A percentile compares a stretch with the other conserved stretches of the same genome.
These are phyloP conservation scores for Australoheros scitulus DNA, from an alignment of 2,113 vertebrate species.

Conservation along the genomic window DNA sequence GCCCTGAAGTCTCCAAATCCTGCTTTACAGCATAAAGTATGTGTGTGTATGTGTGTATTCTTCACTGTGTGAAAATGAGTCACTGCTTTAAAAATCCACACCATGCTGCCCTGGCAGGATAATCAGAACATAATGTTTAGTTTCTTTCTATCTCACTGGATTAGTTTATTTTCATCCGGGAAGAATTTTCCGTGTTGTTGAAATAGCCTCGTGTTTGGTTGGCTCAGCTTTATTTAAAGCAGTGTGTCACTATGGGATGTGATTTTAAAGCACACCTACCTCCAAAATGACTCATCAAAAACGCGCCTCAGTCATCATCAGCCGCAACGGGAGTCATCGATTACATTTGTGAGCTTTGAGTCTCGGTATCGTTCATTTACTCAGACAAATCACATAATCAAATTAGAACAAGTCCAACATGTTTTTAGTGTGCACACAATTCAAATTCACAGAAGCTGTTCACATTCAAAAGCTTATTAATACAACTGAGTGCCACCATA, in stretches of 20 bases:
- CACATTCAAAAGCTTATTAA: not conserved
- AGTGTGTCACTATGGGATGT: slow-evolving; percentile 8
- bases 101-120: slow-evolving; percentile 60
- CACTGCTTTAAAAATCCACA: slow-evolving; percentile 72
- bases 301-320: slow-evolving; percentile 6
- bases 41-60: slow-evolving; percentile 29
- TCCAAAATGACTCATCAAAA: slow-evolving; percentile 50
- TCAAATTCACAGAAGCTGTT: not conserved
- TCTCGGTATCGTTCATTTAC: slow-evolving; percentile 28
- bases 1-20: slow-evolving; percentile 64
- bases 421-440: not conserved
- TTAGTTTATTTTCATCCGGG: slow-evolving; percentile 65
- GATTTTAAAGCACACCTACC: slow-evolving; percentile 33
- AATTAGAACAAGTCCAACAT: not conserved
- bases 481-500: not conserved
- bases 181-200: slow-evolving; percentile 42
- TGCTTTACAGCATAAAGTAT: slow-evolving; percentile 22
- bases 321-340: slow-evolving; percentile 1
- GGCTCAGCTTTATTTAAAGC: slow-evolving; percentile 56
- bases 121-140: slow-evolving; percentile 68
- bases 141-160: slow-evolving; percentile 67
- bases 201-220: slow-evolving; percentile 25
- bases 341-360: not conserved
- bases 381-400: not conserved
- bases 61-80: slow-evolving; percentile 67